A percentile compares a stretch with the other conserved stretches of the same genome.
These are phyloP conservation scores for Tadarida brasiliensis DNA, from an alignment of 2,797 vertebrate species.

Conservation along the genomic window DNA sequence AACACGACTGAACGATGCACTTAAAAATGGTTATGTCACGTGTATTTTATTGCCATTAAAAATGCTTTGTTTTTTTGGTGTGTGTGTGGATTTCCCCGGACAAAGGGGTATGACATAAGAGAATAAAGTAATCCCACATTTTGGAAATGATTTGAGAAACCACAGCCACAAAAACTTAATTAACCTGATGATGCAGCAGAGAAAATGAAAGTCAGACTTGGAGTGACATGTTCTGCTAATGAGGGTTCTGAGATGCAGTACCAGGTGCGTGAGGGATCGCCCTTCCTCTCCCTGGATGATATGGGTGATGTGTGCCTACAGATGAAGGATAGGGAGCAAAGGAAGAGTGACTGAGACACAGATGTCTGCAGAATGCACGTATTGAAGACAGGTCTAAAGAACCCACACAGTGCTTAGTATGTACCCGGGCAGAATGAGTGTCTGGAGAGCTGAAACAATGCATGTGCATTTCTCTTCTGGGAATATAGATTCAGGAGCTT, in stretches of 20 bases:
- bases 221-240: background rate
- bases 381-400: background rate
- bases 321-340: background rate
- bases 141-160: background rate
- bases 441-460: background rate
- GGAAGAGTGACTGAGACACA: background rate
- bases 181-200: background rate
- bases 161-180: background rate
- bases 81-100: background rate
- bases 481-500: background rate
- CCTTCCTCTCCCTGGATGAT: background rate
- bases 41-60: background rate
- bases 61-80: background rate
- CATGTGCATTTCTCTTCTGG: background rate
- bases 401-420: fast-evolving
- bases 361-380: background rate
- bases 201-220: background rate
- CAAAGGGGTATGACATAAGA: background rate
- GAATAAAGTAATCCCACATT: conserved; percentile 12
- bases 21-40: background rate
- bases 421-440: background rate
- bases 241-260: background rate
- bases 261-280: background rate
- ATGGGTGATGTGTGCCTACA: background rate
- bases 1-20: background rate